A percentile compares a stretch with the other conserved stretches of the same genome.
Conservation (phyloP, 1,140 invertebrate species). For the Cryptotermes secundus region DNA sequence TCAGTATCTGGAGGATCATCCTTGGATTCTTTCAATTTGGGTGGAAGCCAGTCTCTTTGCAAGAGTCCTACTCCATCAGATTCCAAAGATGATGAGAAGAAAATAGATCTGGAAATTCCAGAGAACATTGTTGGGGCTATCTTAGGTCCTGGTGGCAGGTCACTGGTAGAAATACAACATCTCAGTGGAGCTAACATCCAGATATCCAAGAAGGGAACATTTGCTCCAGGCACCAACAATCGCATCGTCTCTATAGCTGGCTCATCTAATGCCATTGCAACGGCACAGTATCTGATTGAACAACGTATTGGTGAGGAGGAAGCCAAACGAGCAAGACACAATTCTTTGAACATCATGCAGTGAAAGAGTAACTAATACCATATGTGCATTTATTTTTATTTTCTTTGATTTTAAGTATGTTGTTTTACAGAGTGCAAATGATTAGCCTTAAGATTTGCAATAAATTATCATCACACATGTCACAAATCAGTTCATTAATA, state of each 20-base stretch:
- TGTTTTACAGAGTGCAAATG: background rate
- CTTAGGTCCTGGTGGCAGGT: slow-evolving; percentile 91
- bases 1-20: slow-evolving; percentile 55
- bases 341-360: slow-evolving; percentile 41
- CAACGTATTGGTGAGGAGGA: slow-evolving; percentile 95
- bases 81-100: slow-evolving; percentile 72
- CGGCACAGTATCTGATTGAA: slow-evolving; percentile 92
- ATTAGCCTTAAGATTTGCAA: background rate
- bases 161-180: slow-evolving; percentile 95
- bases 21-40: slow-evolving; percentile 68
- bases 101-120: slow-evolving; percentile 87
- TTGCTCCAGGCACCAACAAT: slow-evolving; percentile 93
- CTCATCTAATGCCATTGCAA: slow-evolving; percentile 79
- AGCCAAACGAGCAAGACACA: slow-evolving; percentile 86
- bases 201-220: slow-evolving; percentile 97
- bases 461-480: slow-evolving; percentile 2
- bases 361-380: slow-evolving; percentile 14
- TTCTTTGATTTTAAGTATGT: background rate
- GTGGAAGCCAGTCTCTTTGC: slow-evolving; percentile 63
- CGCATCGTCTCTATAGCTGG: slow-evolving; percentile 95
- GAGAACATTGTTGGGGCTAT: slow-evolving; percentile 94
- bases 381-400: slow-evolving; percentile 9
- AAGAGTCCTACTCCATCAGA: slow-evolving; percentile 45
- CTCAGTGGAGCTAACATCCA: slow-evolving; percentile 95
- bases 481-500: background rate